Evolutionary conservation across 2,113 vertebrate genomes (phyloP), one percentile per base, ranked within the genome.

Genomic region (Melanotaenia duboulayi): DNA sequence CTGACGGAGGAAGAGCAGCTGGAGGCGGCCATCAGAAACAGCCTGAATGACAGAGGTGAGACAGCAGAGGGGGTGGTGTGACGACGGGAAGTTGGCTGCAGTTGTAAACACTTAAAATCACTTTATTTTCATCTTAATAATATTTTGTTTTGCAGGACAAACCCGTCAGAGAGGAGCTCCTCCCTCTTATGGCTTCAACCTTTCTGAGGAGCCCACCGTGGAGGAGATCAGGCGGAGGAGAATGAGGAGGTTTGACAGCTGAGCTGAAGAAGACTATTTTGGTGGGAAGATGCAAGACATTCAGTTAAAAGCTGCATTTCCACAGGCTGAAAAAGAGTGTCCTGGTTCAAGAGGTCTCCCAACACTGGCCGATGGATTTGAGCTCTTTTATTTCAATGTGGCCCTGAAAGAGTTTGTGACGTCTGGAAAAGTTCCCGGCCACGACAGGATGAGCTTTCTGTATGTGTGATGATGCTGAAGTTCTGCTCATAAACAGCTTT

Each of bases 1-100:
- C 88, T 98, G 74, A 95, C 90, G 3, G 97, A 98, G 78, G 94
- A 96, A 11, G 95, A 98, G 57, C 96, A 99, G 87, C 84, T 96
- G 48, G 91, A 96, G 68, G 91, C 87, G 16, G 97, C 97, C 2
- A 19, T 97, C n/a, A 92, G 90, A 19, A 96, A 96, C 92, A 98
- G 97, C 55, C 93, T 98, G 57, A 83, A 87, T 71, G 94, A 96
- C 57, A 87, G 79, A 93, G 95, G 97, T 98, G 76, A 73, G 94
- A 10, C n/a, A n/a, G 22, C 12, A 68, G 51, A 20, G 13, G 13
- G 8, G 58, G 24, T 11, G 0, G 23, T 17, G 14, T 17, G 19
- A 25, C 50, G 11, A 60, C 2, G 42, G 19, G 20, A 9, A 22
- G n/a, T 1, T 14, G 37, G 65, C 23, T 54, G 0, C 0, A 11